Evolutionary conservation across 2,797 vertebrate species (phyloP).

Genomic region (Delichon dasypus): DNA sequence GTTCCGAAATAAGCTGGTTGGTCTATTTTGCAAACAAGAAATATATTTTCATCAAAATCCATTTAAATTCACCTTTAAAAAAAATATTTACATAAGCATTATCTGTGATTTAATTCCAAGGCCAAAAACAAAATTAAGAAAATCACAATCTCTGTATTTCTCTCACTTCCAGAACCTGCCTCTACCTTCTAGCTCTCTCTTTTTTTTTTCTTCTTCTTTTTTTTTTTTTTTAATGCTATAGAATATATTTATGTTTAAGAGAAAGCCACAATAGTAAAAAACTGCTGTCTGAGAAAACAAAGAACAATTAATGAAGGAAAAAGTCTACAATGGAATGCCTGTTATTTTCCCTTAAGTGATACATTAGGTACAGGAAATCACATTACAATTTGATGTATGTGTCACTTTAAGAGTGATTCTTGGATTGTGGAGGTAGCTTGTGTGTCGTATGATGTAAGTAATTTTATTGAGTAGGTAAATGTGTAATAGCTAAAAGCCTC

Average conservation of each 20-base stretch:
- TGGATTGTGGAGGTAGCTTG: slow-evolving; percentile 76
- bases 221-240: background rate
- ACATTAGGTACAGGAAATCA: slow-evolving; percentile 80
- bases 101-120: background rate
- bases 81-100: background rate
- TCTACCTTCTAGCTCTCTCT: slow-evolving; percentile 9
- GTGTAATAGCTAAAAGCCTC: slow-evolving; percentile 83
- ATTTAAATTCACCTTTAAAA: background rate
- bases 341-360: slow-evolving; percentile 80
- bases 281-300: slow-evolving; percentile 39
- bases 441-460: slow-evolving; percentile 81
- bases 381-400: slow-evolving; percentile 80
- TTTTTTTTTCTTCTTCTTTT: background rate
- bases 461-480: slow-evolving; percentile 83
- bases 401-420: slow-evolving; percentile 79
- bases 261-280: slow-evolving; percentile 29
- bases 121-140: background rate
- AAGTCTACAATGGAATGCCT: slow-evolving; percentile 69
- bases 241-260: background rate
- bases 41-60: background rate
- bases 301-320: slow-evolving; percentile 71
- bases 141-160: background rate
- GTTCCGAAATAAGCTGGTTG: background rate
- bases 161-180: background rate
- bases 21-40: background rate